These are phyloP conservation scores for Atta cephalotes DNA, from an alignment of 1,140 invertebrate genomes.

Conservation along the genomic window DNA sequence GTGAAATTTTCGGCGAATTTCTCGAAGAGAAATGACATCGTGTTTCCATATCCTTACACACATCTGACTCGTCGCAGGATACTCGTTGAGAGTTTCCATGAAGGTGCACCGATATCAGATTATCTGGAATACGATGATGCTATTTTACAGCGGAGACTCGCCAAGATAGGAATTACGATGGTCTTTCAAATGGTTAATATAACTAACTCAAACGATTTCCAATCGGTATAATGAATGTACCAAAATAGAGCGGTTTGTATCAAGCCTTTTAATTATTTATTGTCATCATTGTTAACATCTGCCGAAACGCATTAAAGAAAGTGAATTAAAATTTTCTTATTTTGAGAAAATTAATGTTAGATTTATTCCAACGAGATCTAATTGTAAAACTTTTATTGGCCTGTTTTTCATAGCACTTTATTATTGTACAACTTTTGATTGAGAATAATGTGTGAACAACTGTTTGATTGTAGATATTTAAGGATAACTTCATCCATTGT, in stretches of 20 bases:
- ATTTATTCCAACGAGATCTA: neutral
- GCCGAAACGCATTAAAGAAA: neutral
- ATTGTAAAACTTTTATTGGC: neutral
- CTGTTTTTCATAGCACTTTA: neutral
- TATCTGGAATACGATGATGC: constrained; percentile 76
- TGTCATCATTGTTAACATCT: neutral
- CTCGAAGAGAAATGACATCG: constrained; percentile 74
- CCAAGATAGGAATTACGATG: constrained; percentile 84
- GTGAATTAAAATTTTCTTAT: neutral
- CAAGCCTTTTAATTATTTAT: neutral
- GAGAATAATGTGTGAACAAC: neutral
- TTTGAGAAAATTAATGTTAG: neutral
- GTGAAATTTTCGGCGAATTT: constrained; percentile 85
- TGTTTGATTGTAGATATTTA: constrained; percentile 91
- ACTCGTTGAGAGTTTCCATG: constrained; percentile 87
- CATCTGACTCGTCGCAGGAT: constrained; percentile 80
- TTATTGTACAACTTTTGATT: neutral
- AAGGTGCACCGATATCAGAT: constrained; percentile 83
- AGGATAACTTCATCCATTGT: constrained; percentile 97
- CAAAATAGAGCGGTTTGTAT: too few relatives aligned
- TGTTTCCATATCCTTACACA: constrained; percentile 83
- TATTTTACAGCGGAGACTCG: constrained; percentile 77
- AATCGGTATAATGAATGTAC: too few relatives aligned
- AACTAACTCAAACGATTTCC: neutral
- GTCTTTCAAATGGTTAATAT: constrained; percentile 86